A percentile compares a stretch with the other conserved stretches of the same genome.
phyloP scores from a whole-genome alignment of 2,113 vertebrate species.

The Pseudopodoces humilis region DNA sequence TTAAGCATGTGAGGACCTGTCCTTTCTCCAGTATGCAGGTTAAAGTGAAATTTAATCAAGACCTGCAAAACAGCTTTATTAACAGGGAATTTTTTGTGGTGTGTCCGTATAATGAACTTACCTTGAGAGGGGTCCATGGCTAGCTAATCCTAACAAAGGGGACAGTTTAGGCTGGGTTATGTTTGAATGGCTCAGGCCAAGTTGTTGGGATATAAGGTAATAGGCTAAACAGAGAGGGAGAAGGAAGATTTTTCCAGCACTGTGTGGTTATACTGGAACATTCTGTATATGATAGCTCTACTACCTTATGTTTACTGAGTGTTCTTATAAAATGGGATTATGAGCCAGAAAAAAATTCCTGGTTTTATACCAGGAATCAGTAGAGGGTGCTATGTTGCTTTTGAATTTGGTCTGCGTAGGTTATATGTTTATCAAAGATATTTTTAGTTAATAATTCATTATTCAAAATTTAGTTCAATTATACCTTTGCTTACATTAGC shows the following conservation, averaged over 20 bases:
- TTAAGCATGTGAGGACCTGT: background rate
- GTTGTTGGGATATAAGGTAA: background rate
- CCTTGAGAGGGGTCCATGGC: background rate
- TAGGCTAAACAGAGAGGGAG: background rate
- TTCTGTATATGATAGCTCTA: background rate
- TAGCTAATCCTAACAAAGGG: background rate
- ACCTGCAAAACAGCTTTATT: background rate
- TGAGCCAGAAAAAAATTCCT: background rate
- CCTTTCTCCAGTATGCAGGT: background rate
- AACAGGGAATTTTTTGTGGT: background rate
- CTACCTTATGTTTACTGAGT: background rate
- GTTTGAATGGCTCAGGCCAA: background rate
- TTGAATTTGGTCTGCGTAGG: background rate
- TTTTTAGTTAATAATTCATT: conserved; percentile 41
- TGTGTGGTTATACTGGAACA: background rate
- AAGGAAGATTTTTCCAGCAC: background rate
- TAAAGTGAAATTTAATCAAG: background rate
- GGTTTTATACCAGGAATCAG: background rate
- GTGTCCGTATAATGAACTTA: background rate
- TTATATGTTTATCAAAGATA: background rate
- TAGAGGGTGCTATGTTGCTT: conserved; percentile 61
- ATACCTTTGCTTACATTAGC: conserved; percentile 52
- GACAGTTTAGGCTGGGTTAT: background rate
- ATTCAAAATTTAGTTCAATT: conserved; percentile 45
- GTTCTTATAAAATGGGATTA: background rate